Evolutionary conservation across 2,888 invertebrate species (phyloP).

Genomic region (Tortricodes alternella): DNA sequence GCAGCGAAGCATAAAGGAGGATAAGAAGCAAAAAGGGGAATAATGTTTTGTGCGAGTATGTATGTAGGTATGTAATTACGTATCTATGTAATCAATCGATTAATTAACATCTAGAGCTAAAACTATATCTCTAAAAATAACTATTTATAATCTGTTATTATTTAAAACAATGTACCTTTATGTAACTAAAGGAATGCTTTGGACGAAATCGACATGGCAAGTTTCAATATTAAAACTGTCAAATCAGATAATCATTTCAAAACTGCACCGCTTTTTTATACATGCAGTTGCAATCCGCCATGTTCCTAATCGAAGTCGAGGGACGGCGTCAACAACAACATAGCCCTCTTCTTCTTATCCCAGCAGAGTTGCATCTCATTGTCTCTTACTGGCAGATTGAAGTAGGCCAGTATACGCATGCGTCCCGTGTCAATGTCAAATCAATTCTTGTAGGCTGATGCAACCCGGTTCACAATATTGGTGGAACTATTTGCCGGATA

Average conservation of each 20-base stretch:
- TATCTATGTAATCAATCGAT: too few species aligned
- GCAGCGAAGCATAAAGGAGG: too few species aligned
- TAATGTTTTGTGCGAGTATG: too few species aligned
- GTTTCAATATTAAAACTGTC: background rate
- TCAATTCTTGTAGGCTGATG: conserved; percentile 80
- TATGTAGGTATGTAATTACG: too few species aligned
- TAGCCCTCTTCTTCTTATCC: conserved; percentile 50
- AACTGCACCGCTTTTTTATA: conserved; percentile 51
- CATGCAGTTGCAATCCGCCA: conserved; percentile 77
- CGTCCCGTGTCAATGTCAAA: conserved; percentile 80
- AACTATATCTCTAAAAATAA: too few species aligned
- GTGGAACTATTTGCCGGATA: conserved; percentile 16
- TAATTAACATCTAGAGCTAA: too few species aligned
- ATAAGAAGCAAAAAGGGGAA: too few species aligned
- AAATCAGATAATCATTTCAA: conserved; percentile 35
- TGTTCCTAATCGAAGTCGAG: conserved; percentile 61
- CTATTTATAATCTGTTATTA: too few species aligned
- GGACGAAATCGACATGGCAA: too few species aligned
- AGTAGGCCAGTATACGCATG: conserved; percentile 79
- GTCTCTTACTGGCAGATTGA: conserved; percentile 54
- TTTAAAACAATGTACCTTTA: too few species aligned
- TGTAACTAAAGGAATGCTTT: too few species aligned
- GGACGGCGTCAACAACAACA: conserved; percentile 47
- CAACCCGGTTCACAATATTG: conserved; percentile 55
- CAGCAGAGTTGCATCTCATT: conserved; percentile 40